Conservation (phyloP, 2,113 vertebrate species). For the Orcinus orca region DNA sequence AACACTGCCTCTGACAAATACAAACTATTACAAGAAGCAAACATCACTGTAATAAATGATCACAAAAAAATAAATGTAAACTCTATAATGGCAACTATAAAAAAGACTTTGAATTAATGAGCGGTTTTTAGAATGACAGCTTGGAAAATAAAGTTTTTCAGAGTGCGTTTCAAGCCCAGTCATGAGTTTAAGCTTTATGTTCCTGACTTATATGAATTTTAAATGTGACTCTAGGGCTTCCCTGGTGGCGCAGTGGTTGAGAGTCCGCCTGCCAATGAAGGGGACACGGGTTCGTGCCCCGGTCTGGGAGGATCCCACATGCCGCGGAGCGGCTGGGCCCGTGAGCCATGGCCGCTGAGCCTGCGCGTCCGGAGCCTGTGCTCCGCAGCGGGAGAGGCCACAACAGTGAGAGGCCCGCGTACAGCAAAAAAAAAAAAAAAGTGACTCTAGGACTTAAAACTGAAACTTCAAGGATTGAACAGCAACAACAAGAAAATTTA, state of each 20-base stretch:
- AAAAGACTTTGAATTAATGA: background rate
- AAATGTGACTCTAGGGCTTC: background rate
- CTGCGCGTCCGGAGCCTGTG: too few species aligned
- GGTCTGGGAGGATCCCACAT: too few species aligned
- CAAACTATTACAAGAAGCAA: background rate
- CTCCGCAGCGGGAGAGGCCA: too few species aligned
- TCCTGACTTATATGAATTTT: background rate
- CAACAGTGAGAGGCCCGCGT: too few species aligned
- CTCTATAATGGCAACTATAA: background rate
- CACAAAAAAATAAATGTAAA: background rate
- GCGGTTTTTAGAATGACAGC: background rate
- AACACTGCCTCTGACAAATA: background rate
- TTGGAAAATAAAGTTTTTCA: background rate
- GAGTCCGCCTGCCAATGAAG: too few species aligned
- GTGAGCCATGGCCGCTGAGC: too few species aligned
- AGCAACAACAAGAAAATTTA: background rate
- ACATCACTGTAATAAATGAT: background rate
- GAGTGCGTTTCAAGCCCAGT: background rate
- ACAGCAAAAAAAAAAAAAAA: too few species aligned
- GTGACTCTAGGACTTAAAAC: background rate
- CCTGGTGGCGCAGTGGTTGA: too few species aligned
- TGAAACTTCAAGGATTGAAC: background rate
- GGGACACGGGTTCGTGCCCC: too few species aligned
- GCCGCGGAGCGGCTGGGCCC: too few species aligned
- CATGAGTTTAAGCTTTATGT: background rate